Base-by-base conservation (phyloP, 2,797 vertebrate genomes). In the Paguma larvata region DNA sequence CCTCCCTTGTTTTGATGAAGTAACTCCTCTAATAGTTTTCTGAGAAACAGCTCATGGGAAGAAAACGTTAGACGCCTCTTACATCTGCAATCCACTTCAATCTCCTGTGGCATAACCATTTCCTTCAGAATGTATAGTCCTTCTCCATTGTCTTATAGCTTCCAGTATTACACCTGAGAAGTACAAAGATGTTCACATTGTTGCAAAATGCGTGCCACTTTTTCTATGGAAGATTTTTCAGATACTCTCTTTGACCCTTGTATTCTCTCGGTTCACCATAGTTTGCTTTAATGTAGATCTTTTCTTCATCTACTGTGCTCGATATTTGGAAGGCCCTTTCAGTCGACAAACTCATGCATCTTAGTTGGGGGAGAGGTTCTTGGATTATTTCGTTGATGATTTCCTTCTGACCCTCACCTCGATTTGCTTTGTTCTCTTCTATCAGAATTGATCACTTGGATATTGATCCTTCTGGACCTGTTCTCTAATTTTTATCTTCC, bases 181-280 rank as follows among this genome's bases (percentile, higher is more conserved):
- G 53, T 65, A 32, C 16, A 46, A 30, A 62, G 21, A n/a, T 27
- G 30, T 82, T 75, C 27, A 75, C 67, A 21, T n/a, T 67, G 70
- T 89, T 84, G 44, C 68, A 85, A 63, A 85, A 10, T 18, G 6
- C 5, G 18, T 70, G 34, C 65, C 56, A 38, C 11, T 85, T 80
- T 93, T 88, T 56, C 87, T 46, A 75, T 73, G 70, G 93, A 95
- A 89, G 3, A 27, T 25, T 86, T 96, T 82, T 77, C 19, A 77
- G n/a, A 48, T 70, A 14, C 80, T 84, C 30, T 63, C 25, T 85
- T 80, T 63, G 46, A 51, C 41, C 19, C 23, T 67, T 6, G 23
- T 70, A n/a, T 82, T 89, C 67, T 59, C 8, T 70, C 82, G 41
- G 41, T 63, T 94, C 46, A 82, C 32, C 38, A 19, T 9, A 78